A percentile compares a stretch with the other conserved stretches of the same genome.
Evolutionary conservation across 2,888 invertebrate genomes (phyloP).

Genomic region (Philonicus albiceps): DNA sequence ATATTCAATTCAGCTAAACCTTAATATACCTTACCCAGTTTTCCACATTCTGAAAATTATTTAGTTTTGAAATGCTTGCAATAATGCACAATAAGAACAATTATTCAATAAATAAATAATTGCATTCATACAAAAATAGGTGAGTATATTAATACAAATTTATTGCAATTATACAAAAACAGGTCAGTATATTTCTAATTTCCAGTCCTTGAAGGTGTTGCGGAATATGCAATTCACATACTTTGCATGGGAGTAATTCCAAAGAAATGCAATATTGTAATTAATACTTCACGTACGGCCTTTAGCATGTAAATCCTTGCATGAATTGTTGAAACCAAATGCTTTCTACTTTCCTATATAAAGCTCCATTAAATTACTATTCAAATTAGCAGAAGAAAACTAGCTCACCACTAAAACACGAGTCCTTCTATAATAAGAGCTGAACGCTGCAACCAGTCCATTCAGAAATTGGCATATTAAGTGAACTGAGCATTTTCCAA

Average conservation of each 20-base stretch:
- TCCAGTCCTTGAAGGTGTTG: no score
- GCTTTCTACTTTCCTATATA: conserved; percentile 71
- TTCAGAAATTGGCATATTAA: conserved; percentile 71
- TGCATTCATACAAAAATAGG: not conserved
- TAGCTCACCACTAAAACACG: conserved; percentile 73
- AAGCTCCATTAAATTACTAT: not conserved
- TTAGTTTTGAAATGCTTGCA: not conserved
- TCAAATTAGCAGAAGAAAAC: conserved; percentile 22
- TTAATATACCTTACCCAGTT: no score
- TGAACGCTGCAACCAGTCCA: conserved; percentile 71
- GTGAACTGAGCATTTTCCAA: conserved; percentile 70
- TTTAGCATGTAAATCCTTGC: conserved; percentile 75
- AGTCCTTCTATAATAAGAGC: conserved; percentile 76
- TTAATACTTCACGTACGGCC: conserved; percentile 71
- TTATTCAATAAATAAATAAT: not conserved
- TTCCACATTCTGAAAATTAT: not conserved
- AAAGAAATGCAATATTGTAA: conserved; percentile 70
- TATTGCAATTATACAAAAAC: no score
- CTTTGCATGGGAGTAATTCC: conserved; percentile 68
- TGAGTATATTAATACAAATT: no score
- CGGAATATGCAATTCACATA: not conserved
- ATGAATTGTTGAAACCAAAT: conserved; percentile 72
- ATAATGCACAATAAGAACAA: not conserved
- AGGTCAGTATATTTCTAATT: no score
- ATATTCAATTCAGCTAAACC: not conserved